These are phyloP conservation scores for Drosophila helvetica DNA, from an alignment of 2,888 invertebrate genomes.

Conservation along the genomic window DNA sequence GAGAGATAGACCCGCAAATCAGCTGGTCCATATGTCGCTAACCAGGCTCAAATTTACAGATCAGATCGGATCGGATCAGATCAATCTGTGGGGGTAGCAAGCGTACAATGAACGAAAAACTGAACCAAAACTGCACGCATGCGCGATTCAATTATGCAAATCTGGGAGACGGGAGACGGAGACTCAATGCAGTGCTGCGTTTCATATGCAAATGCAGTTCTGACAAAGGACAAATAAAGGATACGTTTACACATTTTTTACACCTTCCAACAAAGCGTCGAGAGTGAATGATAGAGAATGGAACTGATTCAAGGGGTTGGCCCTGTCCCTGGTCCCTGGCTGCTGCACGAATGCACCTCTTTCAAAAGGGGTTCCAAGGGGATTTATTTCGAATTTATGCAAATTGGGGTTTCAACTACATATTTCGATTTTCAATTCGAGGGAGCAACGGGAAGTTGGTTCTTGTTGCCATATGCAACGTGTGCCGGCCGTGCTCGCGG, in stretches of 20 bases:
- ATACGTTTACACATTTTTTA: conserved; percentile 76
- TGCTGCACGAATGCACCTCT: conserved; percentile 53
- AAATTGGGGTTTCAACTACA: conserved; percentile 68
- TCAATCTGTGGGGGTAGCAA: conserved; percentile 24
- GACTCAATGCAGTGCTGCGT: conserved; percentile 46
- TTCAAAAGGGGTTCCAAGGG: conserved; percentile 31
- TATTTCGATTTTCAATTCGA: conserved; percentile 57
- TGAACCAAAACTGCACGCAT: conserved; percentile 64
- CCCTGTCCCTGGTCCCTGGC: conserved; percentile 2
- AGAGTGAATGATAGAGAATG: conserved; percentile 8
- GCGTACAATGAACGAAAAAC: conserved; percentile 1
- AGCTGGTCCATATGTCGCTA: conserved; percentile 12
- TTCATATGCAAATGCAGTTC: conserved; percentile 77
- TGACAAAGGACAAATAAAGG: conserved; percentile 54
- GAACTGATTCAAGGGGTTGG: conserved; percentile 48
- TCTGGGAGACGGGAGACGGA: conserved; percentile 4
- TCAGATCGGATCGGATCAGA: conserved; percentile 5
- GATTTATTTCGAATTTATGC: conserved; percentile 77
- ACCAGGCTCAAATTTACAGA: conserved; percentile 7
- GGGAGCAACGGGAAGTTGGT: conserved; percentile 23
- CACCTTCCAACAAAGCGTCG: conserved; percentile 69
- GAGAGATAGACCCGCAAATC: neutral
- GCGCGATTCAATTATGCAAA: conserved; percentile 73
- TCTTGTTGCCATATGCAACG: conserved; percentile 39
- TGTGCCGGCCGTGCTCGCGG: conserved; percentile 46